These are phyloP conservation scores for Paralichthys olivaceus DNA, from an alignment of 2,113 vertebrate species.

Conservation along the genomic window DNA sequence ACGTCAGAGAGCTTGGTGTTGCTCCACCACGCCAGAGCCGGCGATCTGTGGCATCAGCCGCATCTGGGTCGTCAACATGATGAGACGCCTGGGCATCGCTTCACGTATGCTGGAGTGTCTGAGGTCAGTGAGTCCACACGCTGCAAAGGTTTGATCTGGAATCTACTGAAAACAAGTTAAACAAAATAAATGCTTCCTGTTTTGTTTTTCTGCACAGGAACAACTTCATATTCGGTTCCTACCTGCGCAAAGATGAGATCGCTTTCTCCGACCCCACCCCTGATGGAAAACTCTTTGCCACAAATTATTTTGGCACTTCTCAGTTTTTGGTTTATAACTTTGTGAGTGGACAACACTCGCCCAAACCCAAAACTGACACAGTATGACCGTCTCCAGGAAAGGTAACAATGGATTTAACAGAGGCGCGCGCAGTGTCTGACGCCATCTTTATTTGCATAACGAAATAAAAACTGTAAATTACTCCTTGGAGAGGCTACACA, in stretches of 20 bases:
- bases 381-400: slow-evolving; percentile 59
- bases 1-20: slow-evolving; percentile 97
- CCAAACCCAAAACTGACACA: slow-evolving; percentile 52
- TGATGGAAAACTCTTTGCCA: slow-evolving; percentile 97
- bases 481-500: slow-evolving; percentile 52
- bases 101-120: slow-evolving; percentile 97
- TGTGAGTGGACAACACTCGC: slow-evolving; percentile 85
- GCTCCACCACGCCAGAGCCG: slow-evolving; percentile 92
- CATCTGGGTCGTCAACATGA: slow-evolving; percentile 98
- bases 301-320: slow-evolving; percentile 94
- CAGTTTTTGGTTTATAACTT: slow-evolving; percentile 99
- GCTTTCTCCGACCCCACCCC: slow-evolving; percentile 99
- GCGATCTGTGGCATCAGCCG: slow-evolving; percentile 98
- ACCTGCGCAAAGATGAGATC: slow-evolving; percentile 97
- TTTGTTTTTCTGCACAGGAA: slow-evolving; percentile 84
- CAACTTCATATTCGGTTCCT: slow-evolving; percentile 97
- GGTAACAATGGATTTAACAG: slow-evolving; percentile 14
- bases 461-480: slow-evolving; percentile 45
- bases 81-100: slow-evolving; percentile 94
- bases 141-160: rapidly evolving
- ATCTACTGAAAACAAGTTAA: not conserved
- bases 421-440: slow-evolving; percentile 28
- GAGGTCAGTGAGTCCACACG: slow-evolving; percentile 81
- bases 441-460: slow-evolving; percentile 31
- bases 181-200: not conserved